Percentiles rank a stretch among this genome's conserved stretches.
These are phyloP conservation scores for Drosophila percnosoma DNA, from an alignment of 2,888 invertebrate species.

Conservation along the genomic window DNA sequence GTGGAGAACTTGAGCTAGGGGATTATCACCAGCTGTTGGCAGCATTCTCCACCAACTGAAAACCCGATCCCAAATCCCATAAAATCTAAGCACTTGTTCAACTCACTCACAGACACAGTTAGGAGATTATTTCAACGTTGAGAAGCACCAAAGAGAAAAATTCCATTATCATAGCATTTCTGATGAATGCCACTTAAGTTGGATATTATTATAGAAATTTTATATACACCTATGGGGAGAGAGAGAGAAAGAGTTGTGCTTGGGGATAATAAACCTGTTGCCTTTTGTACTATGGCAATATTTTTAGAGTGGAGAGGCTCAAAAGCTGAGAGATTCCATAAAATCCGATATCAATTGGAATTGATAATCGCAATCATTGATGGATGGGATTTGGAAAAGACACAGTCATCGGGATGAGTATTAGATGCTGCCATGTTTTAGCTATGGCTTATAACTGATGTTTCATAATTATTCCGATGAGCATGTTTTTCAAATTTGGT, in stretches of 20 bases:
- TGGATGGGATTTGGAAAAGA: background rate
- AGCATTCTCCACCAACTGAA: constrained; percentile 16
- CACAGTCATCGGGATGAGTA: background rate
- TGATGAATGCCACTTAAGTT: background rate
- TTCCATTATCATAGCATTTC: background rate
- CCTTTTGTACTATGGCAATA: background rate
- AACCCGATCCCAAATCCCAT: constrained; percentile 31
- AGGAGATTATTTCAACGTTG: background rate
- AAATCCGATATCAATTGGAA: background rate
- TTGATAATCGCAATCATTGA: background rate
- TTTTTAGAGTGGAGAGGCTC: background rate
- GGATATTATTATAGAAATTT: background rate
- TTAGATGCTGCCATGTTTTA: background rate
- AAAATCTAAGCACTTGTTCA: constrained; percentile 21
- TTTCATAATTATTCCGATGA: background rate
- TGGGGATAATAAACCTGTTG: background rate
- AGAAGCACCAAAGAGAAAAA: background rate
- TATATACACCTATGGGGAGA: background rate
- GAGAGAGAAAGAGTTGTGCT: background rate
- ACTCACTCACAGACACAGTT: constrained; percentile 9
- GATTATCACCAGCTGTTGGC: constrained; percentile 26
- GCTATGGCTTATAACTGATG: background rate
- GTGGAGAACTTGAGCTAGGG: constrained; percentile 14
- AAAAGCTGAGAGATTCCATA: background rate
- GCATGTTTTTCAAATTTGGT: background rate